Evolutionary conservation across 2,888 invertebrate genomes (phyloP).

Genomic region (Morpho helenor): DNA sequence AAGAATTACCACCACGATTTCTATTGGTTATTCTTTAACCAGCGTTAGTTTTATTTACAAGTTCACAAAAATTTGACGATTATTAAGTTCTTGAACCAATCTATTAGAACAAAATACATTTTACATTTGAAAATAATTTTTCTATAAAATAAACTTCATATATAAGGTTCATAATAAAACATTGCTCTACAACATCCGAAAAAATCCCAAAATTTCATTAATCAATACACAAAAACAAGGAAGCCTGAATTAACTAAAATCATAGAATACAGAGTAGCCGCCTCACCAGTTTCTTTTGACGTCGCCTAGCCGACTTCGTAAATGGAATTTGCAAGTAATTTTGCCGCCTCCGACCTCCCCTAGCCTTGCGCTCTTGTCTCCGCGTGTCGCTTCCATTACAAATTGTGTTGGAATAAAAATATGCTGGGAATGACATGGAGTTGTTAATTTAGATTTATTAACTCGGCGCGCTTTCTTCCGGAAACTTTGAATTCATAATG

Average conservation of each 20-base stretch:
- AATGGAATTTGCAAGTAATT: constrained; percentile 80
- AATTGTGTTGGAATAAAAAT: constrained; percentile 79
- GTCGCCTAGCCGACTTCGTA: constrained; percentile 65
- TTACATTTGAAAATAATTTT: too few relatives aligned
- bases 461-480: constrained; percentile 8
- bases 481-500: constrained; percentile 22
- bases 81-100: too few relatives aligned
- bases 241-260: constrained; percentile 22
- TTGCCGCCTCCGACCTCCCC: constrained; percentile 47
- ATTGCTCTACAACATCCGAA: not conserved
- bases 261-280: constrained; percentile 24
- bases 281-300: constrained; percentile 56
- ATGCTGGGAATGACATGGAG: constrained; percentile 52
- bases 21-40: too few relatives aligned
- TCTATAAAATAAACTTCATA: too few relatives aligned
- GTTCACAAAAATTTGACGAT: too few relatives aligned
- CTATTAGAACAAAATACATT: too few relatives aligned
- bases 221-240: constrained; percentile 2
- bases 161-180: not conserved
- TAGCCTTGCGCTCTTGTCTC: constrained; percentile 72
- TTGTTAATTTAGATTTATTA: constrained; percentile 32
- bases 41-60: too few relatives aligned
- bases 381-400: constrained; percentile 77
- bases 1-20: too few relatives aligned
- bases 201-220: not conserved